phyloP scores from a whole-genome alignment of 2,888 invertebrate genomes.

The Dioctria linearis region DNA sequence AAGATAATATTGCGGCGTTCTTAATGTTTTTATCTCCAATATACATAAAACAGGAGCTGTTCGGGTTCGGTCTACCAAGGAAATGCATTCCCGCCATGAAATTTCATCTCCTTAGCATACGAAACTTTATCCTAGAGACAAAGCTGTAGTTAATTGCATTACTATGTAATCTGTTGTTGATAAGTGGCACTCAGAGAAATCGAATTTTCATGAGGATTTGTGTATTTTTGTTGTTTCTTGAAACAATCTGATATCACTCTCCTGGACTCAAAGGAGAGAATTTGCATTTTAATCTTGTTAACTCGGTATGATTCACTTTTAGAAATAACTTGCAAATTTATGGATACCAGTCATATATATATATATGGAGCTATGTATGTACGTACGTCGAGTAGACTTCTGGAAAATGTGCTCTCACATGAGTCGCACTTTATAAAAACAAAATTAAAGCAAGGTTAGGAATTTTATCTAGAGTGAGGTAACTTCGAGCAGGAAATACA shows the following conservation, averaged over 20 bases:
- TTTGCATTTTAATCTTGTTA: not conserved
- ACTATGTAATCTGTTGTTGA: not conserved
- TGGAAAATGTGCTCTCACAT: no score
- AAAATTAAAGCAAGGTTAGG: no score
- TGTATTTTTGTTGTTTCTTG: not conserved
- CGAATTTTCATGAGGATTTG: slow-evolving; percentile 6
- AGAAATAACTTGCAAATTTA: no score
- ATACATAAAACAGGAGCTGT: not conserved
- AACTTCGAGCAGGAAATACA: no score
- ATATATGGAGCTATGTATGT: no score
- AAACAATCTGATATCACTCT: not conserved
- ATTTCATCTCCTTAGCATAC: not conserved
- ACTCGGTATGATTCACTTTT: not conserved
- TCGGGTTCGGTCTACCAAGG: not conserved
- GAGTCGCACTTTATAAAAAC: no score
- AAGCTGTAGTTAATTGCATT: not conserved
- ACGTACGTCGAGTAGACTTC: no score
- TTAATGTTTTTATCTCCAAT: not conserved
- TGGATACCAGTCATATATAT: no score
- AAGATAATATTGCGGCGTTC: not conserved
- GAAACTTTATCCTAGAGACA: not conserved
- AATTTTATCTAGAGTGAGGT: no score
- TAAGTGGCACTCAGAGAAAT: not conserved
- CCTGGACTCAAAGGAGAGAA: not conserved
- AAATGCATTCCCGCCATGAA: not conserved